phyloP scores from a whole-genome alignment of 37 sponge, comb jelly and placozoan genomes.

The Bolinopsis microptera region DNA sequence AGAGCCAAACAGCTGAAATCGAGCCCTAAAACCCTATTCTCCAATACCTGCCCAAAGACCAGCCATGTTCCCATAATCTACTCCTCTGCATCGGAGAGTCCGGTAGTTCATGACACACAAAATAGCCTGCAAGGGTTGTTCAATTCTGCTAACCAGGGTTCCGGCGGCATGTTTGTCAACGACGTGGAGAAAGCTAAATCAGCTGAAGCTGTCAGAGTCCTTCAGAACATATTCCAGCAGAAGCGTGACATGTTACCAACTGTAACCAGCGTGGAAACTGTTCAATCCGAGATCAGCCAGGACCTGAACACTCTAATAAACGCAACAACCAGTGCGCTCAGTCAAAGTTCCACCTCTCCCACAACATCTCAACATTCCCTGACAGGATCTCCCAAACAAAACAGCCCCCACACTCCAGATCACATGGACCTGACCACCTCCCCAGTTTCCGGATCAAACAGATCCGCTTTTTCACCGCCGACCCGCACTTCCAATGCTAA shows the following conservation, averaged over 20 bases:
- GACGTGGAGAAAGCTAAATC: constrained; percentile 1
- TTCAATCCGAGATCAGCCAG: neutral
- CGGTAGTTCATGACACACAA: neutral
- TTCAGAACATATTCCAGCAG: constrained; percentile 36
- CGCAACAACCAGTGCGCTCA: neutral
- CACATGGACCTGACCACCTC: constrained; percentile 8
- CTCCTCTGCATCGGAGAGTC: neutral
- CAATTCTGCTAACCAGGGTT: neutral
- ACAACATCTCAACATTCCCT: neutral
- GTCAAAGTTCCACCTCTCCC: neutral
- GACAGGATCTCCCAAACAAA: neutral
- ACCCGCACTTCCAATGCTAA: neutral
- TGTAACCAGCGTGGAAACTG: neutral
- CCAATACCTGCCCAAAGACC: neutral
- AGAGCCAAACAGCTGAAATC: constrained; percentile 37
- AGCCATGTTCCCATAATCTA: constrained; percentile 9
- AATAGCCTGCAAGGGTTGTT: neutral
- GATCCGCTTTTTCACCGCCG: constrained; percentile 34
- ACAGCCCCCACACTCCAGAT: neutral
- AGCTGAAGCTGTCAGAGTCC: constrained; percentile 45
- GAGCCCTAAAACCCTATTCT: neutral
- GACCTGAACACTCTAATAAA: constrained; percentile 21
- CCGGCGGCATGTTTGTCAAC: constrained; percentile 25
- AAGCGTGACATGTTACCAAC: constrained; percentile 1
- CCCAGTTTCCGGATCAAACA: neutral